Conservation (phyloP, 2,797 vertebrate species). For the Dicrostonyx torquatus region DNA sequence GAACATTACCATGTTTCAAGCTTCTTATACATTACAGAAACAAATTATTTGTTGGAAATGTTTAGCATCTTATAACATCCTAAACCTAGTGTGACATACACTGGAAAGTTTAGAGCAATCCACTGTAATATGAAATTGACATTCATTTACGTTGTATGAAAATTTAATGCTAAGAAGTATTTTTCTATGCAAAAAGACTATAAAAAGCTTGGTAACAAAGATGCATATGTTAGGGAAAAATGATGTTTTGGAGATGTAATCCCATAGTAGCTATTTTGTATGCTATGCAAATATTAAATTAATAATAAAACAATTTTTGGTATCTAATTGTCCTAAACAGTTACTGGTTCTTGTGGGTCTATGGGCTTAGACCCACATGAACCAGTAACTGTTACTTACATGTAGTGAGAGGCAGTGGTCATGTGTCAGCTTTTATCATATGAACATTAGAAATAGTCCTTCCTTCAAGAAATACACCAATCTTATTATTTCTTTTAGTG, state of each 20-base stretch:
- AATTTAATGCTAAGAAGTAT: conserved; percentile 41
- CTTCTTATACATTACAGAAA: conserved; percentile 30
- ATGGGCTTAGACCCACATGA: conserved; percentile 48
- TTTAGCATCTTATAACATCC: conserved; percentile 14
- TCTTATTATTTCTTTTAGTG: neutral
- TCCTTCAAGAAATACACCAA: conserved; percentile 17
- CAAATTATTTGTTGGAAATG: conserved; percentile 35
- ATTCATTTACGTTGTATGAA: conserved; percentile 37
- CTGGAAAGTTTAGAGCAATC: neutral
- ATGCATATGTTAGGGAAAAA: conserved; percentile 29
- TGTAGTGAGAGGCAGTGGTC: neutral
- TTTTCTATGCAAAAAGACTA: conserved; percentile 20
- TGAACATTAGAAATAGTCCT: conserved; percentile 33
- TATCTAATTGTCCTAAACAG: conserved; percentile 38
- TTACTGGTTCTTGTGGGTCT: conserved; percentile 44
- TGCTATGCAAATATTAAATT: conserved; percentile 30
- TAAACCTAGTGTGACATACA: neutral
- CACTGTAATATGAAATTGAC: conserved; percentile 1
- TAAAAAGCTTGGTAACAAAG: conserved; percentile 22
- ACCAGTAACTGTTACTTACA: no score
- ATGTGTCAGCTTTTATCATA: neutral
- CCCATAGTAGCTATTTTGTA: neutral
- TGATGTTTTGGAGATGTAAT: neutral
- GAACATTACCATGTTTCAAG: neutral
- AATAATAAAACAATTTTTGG: conserved; percentile 56